Evolutionary conservation across 2,888 invertebrate genomes (phyloP).

Genomic region (Cetonia aurata): DNA sequence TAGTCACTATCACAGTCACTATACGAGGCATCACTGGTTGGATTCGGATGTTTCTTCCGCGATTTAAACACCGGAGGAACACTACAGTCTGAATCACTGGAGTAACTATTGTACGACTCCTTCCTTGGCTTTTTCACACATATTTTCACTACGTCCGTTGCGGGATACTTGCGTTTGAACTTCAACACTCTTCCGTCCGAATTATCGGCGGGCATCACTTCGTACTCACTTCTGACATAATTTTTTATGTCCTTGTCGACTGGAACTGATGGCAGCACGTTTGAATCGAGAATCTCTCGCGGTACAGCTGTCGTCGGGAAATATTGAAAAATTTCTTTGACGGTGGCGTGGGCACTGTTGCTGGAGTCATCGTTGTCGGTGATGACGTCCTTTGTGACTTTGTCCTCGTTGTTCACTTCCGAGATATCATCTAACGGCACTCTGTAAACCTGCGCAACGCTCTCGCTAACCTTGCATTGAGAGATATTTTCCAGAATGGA

Average conservation of each 20-base stretch:
- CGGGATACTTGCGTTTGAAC: slow-evolving; percentile 36
- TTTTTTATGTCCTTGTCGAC: slow-evolving; percentile 13
- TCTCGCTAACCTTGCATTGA: slow-evolving; percentile 35
- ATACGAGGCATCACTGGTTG: slow-evolving; percentile 24
- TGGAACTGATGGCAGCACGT: slow-evolving; percentile 26
- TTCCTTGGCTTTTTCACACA: slow-evolving; percentile 12
- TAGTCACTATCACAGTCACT: slow-evolving; percentile 43
- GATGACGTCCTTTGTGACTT: slow-evolving; percentile 14
- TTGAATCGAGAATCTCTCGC: slow-evolving; percentile 27
- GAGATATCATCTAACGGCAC: slow-evolving; percentile 28
- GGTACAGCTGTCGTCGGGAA: slow-evolving; percentile 33
- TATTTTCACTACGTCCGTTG: slow-evolving; percentile 32
- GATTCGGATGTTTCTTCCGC: slow-evolving; percentile 24
- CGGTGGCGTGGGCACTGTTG: slow-evolving; percentile 2
- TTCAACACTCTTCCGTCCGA: slow-evolving; percentile 36
- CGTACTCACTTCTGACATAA: slow-evolving; percentile 28
- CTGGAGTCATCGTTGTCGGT: slow-evolving; percentile 1
- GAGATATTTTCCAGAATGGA: slow-evolving; percentile 39
- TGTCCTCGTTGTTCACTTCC: slow-evolving; percentile 21
- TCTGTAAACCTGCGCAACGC: slow-evolving; percentile 35
- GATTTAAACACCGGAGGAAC: slow-evolving; percentile 38
- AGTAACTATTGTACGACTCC: slow-evolving; percentile 10
- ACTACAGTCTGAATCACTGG: slow-evolving; percentile 34
- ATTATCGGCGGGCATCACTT: slow-evolving; percentile 24
- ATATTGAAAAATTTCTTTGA: slow-evolving; percentile 38